Evolutionary conservation across 2,113 vertebrate genomes (phyloP).

Genomic region (Todiramphus chloris): DNA sequence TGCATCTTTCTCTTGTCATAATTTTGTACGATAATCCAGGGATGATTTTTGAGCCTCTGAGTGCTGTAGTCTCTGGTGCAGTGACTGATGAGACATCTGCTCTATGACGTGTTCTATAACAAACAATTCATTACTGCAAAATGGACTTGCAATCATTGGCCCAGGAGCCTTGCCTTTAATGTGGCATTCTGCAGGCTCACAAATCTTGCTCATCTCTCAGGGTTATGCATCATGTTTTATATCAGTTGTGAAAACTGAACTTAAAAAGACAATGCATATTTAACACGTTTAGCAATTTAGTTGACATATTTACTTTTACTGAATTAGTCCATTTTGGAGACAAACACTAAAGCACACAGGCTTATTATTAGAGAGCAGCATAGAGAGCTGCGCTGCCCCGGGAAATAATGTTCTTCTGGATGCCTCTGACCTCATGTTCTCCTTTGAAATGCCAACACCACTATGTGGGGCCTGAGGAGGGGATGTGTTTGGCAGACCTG

Average conservation of each 20-base stretch:
- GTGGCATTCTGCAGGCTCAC: conserved; percentile 52
- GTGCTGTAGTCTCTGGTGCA: not conserved
- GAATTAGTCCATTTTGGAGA: conserved; percentile 28
- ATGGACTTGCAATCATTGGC: conserved; percentile 65
- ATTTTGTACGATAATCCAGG: not conserved
- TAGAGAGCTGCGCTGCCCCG: not conserved
- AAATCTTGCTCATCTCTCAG: not conserved
- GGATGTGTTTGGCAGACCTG: not conserved
- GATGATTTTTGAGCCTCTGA: not conserved
- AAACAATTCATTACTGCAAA: conserved; percentile 71
- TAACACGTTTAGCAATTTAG: conserved; percentile 12
- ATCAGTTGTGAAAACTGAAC: conserved; percentile 41
- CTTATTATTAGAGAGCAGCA: conserved; percentile 41
- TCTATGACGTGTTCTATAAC: conserved; percentile 56
- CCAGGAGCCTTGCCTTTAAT: conserved; percentile 51
- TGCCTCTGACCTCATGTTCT: not conserved
- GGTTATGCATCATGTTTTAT: conserved; percentile 32
- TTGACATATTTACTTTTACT: conserved; percentile 53
- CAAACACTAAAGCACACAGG: not conserved
- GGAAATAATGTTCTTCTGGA: not conserved
- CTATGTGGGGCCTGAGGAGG: not conserved
- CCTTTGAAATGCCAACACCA: not conserved
- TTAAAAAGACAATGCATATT: conserved; percentile 52
- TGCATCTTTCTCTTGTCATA: not conserved
- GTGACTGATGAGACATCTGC: conserved; percentile 58